A percentile compares a stretch with the other conserved stretches of the same genome.
Evolutionary conservation across 1,140 invertebrate species (phyloP).

Genomic region (Ceratina japonica): DNA sequence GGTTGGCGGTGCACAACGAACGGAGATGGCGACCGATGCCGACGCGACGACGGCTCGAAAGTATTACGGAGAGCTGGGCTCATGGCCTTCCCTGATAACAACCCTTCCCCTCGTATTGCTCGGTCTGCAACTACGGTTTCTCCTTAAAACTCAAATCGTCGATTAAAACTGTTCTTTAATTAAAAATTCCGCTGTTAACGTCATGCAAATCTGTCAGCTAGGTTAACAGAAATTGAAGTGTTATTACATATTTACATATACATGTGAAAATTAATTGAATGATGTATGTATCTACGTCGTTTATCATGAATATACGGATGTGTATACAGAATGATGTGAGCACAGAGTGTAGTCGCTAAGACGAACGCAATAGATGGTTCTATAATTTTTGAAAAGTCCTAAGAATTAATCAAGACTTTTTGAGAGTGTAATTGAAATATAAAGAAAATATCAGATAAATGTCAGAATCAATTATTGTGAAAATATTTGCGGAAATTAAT

Average conservation of each 20-base stretch:
- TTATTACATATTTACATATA: no score
- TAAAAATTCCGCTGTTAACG: not conserved
- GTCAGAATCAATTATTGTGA: no score
- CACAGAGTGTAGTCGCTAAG: no score
- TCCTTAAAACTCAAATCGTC: not conserved
- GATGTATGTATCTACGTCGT: no score
- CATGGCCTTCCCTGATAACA: constrained; percentile 49
- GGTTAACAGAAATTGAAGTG: not conserved
- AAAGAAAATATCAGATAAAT: no score
- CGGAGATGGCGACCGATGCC: constrained; percentile 20
- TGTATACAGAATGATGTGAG: no score
- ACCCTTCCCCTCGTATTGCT: constrained; percentile 14
- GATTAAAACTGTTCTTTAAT: constrained; percentile 32
- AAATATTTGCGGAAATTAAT: no score
- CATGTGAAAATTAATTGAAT: constrained; percentile 21
- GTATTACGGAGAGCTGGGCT: constrained; percentile 13
- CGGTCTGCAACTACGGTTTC: not conserved
- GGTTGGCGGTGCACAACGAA: not conserved
- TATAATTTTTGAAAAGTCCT: no score
- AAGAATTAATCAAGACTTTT: no score
- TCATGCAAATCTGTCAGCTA: not conserved
- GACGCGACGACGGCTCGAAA: constrained; percentile 22
- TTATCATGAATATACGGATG: no score
- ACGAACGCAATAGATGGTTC: no score
- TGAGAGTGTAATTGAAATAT: no score